These are phyloP conservation scores for Trichonephila inaurata DNA, from an alignment of 1,140 invertebrate genomes.

Conservation along the genomic window DNA sequence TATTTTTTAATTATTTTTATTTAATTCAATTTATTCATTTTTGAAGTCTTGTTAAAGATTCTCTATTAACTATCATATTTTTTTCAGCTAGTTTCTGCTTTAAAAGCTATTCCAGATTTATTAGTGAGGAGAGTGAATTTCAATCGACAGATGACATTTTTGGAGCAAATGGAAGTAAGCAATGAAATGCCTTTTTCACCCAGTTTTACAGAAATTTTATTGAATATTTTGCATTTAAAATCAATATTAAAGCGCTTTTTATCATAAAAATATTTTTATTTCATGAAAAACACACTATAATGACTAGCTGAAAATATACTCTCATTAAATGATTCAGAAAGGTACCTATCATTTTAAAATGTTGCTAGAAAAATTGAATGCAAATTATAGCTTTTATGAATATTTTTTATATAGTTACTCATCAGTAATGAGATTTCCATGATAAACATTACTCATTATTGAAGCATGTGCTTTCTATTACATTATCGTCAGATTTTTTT, in stretches of 20 bases:
- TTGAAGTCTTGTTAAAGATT: neutral
- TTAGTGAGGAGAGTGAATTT: slow-evolving; percentile 81
- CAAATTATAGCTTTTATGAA: neutral
- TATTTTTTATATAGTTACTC: neutral
- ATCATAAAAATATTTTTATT: too few species aligned
- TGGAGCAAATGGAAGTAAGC: slow-evolving; percentile 80
- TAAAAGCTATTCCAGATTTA: slow-evolving; percentile 80
- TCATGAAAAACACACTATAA: too few species aligned
- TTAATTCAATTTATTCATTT: neutral
- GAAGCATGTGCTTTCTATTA: too few species aligned
- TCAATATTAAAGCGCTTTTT: too few species aligned
- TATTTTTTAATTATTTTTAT: slow-evolving; percentile 77
- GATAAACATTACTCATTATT: neutral
- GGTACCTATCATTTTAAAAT: too few species aligned
- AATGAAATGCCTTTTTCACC: neutral
- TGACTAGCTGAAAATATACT: too few species aligned
- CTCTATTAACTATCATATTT: neutral
- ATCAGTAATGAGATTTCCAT: neutral
- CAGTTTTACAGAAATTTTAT: too few species aligned
- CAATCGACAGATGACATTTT: slow-evolving; percentile 80
- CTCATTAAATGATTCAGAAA: too few species aligned
- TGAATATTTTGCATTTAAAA: too few species aligned
- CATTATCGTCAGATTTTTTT: too few species aligned
- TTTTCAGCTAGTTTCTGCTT: slow-evolving; percentile 80
- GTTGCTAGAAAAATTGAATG: too few species aligned